Evolutionary conservation across 2,797 vertebrate genomes (phyloP).

Genomic region (Todus mexicanus): DNA sequence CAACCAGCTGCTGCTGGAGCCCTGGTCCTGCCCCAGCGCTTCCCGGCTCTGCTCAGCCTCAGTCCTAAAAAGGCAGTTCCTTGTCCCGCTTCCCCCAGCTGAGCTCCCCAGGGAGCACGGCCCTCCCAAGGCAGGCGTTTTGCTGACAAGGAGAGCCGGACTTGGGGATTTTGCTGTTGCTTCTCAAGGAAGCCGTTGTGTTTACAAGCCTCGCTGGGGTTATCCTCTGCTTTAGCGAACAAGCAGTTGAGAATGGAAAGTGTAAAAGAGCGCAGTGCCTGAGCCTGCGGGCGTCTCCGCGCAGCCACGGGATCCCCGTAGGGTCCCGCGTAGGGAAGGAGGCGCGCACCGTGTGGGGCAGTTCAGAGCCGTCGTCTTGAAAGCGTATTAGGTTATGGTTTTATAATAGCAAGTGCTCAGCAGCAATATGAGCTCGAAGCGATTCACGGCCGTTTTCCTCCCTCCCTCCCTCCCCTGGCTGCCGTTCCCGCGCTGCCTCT

Average conservation of each 20-base stretch:
- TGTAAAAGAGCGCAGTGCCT: rapidly evolving
- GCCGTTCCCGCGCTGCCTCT: not conserved
- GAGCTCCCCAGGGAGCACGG: constrained; percentile 30
- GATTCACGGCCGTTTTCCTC: not conserved
- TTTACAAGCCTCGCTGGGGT: not conserved
- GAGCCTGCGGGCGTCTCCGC: not conserved
- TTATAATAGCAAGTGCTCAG: constrained; percentile 35
- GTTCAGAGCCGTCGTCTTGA: not conserved
- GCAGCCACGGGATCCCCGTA: not conserved
- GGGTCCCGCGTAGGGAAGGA: not conserved
- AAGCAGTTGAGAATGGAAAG: not conserved
- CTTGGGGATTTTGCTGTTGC: not conserved
- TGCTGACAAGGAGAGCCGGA: not conserved
- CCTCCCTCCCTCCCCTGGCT: constrained; percentile 1
- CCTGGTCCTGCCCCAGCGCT: not conserved
- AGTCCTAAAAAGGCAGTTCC: constrained; percentile 68
- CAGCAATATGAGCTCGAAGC: constrained; percentile 43
- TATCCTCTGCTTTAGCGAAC: not conserved
- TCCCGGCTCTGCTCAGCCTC: not conserved
- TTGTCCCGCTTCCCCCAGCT: constrained; percentile 31
- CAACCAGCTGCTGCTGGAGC: not conserved
- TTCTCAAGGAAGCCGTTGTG: not conserved
- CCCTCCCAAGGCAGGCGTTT: not conserved
- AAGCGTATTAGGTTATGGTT: constrained; percentile 43
- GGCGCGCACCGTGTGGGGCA: not conserved